Conservation (phyloP, 2,797 vertebrate genomes). For the Oreonectes daqikongensis region DNA sequence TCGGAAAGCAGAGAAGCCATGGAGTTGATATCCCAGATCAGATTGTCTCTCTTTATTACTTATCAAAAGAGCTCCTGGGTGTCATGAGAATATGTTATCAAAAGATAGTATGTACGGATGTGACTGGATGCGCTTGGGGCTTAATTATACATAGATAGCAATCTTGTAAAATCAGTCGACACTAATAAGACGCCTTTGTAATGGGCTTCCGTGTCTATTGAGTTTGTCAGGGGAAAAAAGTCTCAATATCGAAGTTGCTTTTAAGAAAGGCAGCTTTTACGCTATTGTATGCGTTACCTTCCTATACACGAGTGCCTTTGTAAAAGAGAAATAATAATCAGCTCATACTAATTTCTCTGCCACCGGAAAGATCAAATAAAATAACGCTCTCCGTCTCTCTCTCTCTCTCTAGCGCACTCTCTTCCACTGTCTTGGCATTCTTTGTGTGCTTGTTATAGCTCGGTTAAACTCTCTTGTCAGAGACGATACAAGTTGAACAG, state of each 20-base stretch:
- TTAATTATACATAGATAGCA: slow-evolving; percentile 60
- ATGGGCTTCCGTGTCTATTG: slow-evolving; percentile 48
- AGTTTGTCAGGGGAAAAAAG: slow-evolving; percentile 55
- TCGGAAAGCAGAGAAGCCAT: slow-evolving; percentile 23
- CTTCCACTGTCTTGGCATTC: slow-evolving; percentile 5
- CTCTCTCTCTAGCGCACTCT: slow-evolving; percentile 17
- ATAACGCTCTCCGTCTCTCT: neutral
- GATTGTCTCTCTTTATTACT: slow-evolving; percentile 44
- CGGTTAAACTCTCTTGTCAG: slow-evolving; percentile 7
- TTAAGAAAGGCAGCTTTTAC: slow-evolving; percentile 46
- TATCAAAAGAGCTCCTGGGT: slow-evolving; percentile 47
- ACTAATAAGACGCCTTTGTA: slow-evolving; percentile 54
- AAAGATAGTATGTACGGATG: slow-evolving; percentile 53
- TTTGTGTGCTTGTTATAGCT: slow-evolving; percentile 29
- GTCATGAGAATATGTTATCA: slow-evolving; percentile 52
- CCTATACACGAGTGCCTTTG: slow-evolving; percentile 49
- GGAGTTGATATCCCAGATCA: slow-evolving; percentile 49
- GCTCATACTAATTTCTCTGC: slow-evolving; percentile 55
- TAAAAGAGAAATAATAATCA: slow-evolving; percentile 59
- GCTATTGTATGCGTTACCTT: slow-evolving; percentile 46
- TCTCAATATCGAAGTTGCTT: slow-evolving; percentile 49
- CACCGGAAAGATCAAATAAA: slow-evolving; percentile 57
- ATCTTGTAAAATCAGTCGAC: slow-evolving; percentile 58
- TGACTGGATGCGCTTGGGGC: slow-evolving; percentile 56
- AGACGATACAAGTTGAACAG: slow-evolving; percentile 18